Evolutionary conservation across 2,797 vertebrate species (phyloP).

Genomic region (Pseudochirops cupreus): DNA sequence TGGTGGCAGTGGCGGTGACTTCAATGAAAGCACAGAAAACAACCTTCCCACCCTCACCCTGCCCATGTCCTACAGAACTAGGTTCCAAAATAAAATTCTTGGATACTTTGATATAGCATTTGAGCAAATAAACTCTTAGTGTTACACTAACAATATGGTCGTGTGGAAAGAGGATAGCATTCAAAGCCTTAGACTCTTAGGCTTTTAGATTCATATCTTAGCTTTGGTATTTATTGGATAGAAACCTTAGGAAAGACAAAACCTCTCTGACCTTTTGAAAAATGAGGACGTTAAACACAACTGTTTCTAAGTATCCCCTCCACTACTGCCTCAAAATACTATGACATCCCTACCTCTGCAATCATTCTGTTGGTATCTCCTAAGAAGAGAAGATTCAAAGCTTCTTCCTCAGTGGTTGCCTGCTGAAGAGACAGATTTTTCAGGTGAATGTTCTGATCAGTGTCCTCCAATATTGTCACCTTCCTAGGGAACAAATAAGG

Average conservation of each 20-base stretch:
- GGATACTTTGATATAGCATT: not conserved
- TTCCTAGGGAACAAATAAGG: slow-evolving; percentile 85
- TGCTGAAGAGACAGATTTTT: slow-evolving; percentile 96
- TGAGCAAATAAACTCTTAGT: not conserved
- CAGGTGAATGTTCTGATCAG: slow-evolving; percentile 97
- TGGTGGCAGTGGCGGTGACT: not conserved
- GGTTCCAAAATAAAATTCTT: not conserved
- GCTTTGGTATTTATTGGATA: not conserved
- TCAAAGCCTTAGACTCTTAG: not conserved
- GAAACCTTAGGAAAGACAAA: not conserved
- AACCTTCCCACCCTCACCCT: not conserved
- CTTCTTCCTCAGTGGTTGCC: slow-evolving; percentile 94
- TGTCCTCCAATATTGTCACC: slow-evolving; percentile 94
- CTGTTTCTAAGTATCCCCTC: not conserved
- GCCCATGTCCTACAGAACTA: not conserved
- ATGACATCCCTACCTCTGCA: slow-evolving; percentile 90
- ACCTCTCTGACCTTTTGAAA: not conserved
- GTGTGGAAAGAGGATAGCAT: not conserved
- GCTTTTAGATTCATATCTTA: not conserved
- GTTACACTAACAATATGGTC: not conserved
- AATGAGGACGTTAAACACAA: not conserved
- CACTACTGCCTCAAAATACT: not conserved
- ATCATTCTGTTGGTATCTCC: slow-evolving; percentile 99
- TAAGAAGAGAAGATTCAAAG: slow-evolving; percentile 96
- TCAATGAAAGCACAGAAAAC: not conserved